Evolutionary conservation across 2,888 invertebrate species (phyloP), one percentile per base, ranked within the genome.

Genomic region (Uloborus plumipes): DNA sequence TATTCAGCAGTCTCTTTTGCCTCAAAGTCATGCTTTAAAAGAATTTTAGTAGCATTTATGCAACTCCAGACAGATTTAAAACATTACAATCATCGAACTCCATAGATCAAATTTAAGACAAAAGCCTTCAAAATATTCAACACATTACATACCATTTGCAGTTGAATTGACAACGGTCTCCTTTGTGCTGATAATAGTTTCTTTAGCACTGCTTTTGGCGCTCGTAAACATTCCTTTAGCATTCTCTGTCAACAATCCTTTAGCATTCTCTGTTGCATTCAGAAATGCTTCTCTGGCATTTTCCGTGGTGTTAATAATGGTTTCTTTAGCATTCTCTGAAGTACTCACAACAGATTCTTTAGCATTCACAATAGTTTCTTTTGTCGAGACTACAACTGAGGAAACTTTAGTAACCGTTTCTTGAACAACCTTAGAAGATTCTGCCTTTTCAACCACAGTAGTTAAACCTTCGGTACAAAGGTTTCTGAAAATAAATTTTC

Each of bases 321-420:
- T 58, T 50, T 81, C 80, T 59, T 74, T 75, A n/a, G 65, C 69
- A 74, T 64, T 81, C 15, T 81, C 80, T 0, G 73, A 20, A 18
- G 80, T 70, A 20, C 20, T 70, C 22, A 75, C 51, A 20, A 81
- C 64, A 15, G 70, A 55, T n/a, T 81, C 80, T n/a, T 81, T 81
- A 6, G 74, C 80, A 64, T 82, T 84, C 2, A 82, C 65, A 49
- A 84, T 65, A 11, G 78, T 78, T 69, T 84, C 84, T 66, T 75
- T 82, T 18, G 82, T 77, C 18, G 78, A 70, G 2, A 79, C 78
- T n/a, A 77, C 70, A 39, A 61, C 70, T 7, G 84, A 79, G 20
- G 83, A 76, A 47, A 83, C 64, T 53, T 78, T 84, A 0, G 74
- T 79, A n/a, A 83, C 78, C 7, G 82, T 83, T 51, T 84, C 82